A percentile compares a stretch with the other conserved stretches of the same genome.
Evolutionary conservation across 2,888 invertebrate species (phyloP).

Genomic region (Torymus auratus): DNA sequence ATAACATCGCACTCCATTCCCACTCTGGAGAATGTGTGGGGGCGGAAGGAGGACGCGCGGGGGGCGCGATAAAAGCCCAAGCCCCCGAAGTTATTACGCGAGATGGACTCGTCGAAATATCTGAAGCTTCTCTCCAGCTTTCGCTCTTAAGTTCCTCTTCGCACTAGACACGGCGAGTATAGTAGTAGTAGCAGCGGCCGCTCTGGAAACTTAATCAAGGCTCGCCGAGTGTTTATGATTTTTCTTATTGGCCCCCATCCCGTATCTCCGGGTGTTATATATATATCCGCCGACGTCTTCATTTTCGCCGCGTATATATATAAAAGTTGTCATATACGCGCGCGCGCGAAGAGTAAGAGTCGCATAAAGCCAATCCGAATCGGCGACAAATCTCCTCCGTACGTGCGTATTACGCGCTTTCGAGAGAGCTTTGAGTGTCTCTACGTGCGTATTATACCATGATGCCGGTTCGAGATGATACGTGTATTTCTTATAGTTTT

Average conservation of each 20-base stretch:
- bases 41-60: slow-evolving; percentile 2
- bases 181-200: too few relatives aligned
- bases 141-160: slow-evolving; percentile 38
- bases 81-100: slow-evolving; percentile 65
- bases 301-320: slow-evolving; percentile 34
- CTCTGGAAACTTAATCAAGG: slow-evolving; percentile 73
- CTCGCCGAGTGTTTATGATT: slow-evolving; percentile 76
- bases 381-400: too few relatives aligned
- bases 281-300: slow-evolving; percentile 43
- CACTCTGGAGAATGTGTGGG: neutral
- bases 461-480: too few relatives aligned
- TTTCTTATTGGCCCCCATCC: slow-evolving; percentile 74
- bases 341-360: slow-evolving; percentile 4
- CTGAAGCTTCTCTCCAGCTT: slow-evolving; percentile 45
- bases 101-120: slow-evolving; percentile 68
- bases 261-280: slow-evolving; percentile 64
- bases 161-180: too few relatives aligned
- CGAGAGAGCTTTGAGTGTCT: too few relatives aligned
- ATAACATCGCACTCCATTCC: too few relatives aligned
- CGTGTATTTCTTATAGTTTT: too few relatives aligned
- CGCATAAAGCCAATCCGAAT: slow-evolving; percentile 12
- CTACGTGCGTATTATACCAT: too few relatives aligned
- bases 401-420: too few relatives aligned
- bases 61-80: slow-evolving; percentile 37
- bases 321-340: too few relatives aligned